phyloP scores from a whole-genome alignment of 64 coral and sea anemone genomes.

The Dendronephthya gigantea region DNA sequence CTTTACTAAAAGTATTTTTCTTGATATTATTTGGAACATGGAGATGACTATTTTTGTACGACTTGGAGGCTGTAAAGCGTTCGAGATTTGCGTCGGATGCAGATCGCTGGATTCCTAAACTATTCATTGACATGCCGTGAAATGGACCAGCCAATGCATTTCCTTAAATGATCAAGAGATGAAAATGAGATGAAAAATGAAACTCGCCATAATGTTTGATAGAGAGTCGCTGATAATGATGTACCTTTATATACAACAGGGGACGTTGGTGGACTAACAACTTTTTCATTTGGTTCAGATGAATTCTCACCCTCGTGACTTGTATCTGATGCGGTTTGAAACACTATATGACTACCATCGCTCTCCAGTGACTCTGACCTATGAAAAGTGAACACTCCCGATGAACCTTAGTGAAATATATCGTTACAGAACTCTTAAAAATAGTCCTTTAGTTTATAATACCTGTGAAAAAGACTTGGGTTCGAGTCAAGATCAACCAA shows the following conservation, averaged over 20 bases:
- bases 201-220: no score
- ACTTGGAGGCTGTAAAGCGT: not conserved
- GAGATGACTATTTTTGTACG: not conserved
- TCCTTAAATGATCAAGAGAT: not conserved
- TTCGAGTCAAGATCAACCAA: constrained; percentile 50
- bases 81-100: constrained; percentile 4
- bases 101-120: not conserved
- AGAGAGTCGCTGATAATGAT: not conserved
- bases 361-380: not conserved
- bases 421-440: constrained; percentile 19
- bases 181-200: not conserved
- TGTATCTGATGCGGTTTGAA: not conserved
- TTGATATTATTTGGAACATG: not conserved
- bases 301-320: not conserved
- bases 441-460: not conserved
- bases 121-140: not conserved
- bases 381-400: not conserved
- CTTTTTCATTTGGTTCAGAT: not conserved
- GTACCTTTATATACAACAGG: not conserved
- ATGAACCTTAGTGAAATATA: not conserved
- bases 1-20: not conserved
- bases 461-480: not conserved
- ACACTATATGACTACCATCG: not conserved
- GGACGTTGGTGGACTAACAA: not conserved
- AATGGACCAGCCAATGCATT: not conserved